Percentiles rank a stretch among this genome's conserved stretches.
Evolutionary conservation across 2,888 invertebrate genomes (phyloP).

Genomic region (Schizotus pectinicornis): DNA sequence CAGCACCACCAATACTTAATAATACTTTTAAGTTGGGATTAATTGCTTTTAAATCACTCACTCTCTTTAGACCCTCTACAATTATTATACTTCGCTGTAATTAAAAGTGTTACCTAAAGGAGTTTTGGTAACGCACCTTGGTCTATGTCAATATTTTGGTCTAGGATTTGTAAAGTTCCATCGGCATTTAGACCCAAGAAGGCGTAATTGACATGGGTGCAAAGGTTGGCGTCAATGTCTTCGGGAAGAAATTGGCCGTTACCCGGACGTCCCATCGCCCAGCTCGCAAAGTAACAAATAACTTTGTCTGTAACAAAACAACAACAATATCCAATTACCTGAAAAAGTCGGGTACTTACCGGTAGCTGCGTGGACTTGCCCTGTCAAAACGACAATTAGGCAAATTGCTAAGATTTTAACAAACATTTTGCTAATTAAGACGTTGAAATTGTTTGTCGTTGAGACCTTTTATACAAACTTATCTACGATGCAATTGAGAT

Average conservation of each 20-base stretch:
- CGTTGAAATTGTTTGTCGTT: background rate
- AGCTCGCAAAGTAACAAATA: constrained; percentile 26
- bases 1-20: constrained; percentile 22
- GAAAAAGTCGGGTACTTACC: constrained; percentile 1
- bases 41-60: constrained; percentile 30
- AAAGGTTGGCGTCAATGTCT: constrained; percentile 22
- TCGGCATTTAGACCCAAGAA: constrained; percentile 18
- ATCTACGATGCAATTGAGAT: no score
- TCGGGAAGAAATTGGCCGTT: constrained; percentile 24
- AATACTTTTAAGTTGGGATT: constrained; percentile 20
- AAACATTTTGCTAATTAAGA: background rate
- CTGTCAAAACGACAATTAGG: background rate
- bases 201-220: constrained; percentile 26
- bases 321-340: background rate
- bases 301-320: constrained; percentile 25
- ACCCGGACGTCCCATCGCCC: constrained; percentile 17
- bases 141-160: constrained; percentile 16
- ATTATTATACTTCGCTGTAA: no score
- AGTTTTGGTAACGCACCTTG: constrained; percentile 4
- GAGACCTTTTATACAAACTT: no score
- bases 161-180: constrained; percentile 20
- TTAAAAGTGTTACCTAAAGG: background rate
- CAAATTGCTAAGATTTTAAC: background rate
- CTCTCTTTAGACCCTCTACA: constrained; percentile 10
- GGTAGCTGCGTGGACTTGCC: constrained; percentile 1